Evolutionary conservation across 2,888 invertebrate species (phyloP).

Genomic region (Tipula vernalis): DNA sequence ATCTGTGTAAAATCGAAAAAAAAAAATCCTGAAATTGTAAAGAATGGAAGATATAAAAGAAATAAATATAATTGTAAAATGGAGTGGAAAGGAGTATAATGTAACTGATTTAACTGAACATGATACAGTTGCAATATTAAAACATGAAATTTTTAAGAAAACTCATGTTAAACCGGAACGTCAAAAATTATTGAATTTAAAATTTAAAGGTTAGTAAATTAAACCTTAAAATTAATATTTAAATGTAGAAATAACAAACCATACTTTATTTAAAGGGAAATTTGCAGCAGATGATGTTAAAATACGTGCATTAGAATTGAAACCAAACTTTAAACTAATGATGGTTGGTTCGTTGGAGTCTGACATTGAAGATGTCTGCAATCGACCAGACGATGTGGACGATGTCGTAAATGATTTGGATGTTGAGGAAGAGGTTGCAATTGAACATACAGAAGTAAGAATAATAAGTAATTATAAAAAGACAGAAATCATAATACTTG

Average conservation of each 20-base stretch:
- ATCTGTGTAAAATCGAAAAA: neutral
- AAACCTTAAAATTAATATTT: neutral
- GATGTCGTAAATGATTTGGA: conserved; percentile 88
- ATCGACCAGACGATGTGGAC: conserved; percentile 67
- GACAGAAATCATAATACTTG: conserved; percentile 17
- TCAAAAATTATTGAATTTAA: conserved; percentile 87
- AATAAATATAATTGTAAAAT: conserved; percentile 65
- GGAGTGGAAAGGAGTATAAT: conserved; percentile 84
- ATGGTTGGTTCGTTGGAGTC: conserved; percentile 94
- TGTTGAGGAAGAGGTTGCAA: conserved; percentile 67
- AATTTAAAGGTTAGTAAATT: conserved; percentile 61
- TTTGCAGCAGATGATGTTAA: conserved; percentile 66
- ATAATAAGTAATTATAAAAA: neutral
- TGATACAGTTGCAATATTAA: conserved; percentile 67
- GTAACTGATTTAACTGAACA: conserved; percentile 60
- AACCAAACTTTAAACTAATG: conserved; percentile 85
- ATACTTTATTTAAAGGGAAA: conserved; percentile 50
- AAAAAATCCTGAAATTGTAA: neutral
- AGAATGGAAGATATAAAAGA: conserved; percentile 22
- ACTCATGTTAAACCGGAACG: conserved; percentile 87
- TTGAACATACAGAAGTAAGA: conserved; percentile 42
- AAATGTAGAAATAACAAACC: conserved; percentile 13
- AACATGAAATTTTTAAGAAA: conserved; percentile 71
- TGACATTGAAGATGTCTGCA: conserved; percentile 72
- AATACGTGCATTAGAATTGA: conserved; percentile 64